These are phyloP conservation scores for Laticauda laticaudata DNA, from an alignment of 2,113 vertebrate genomes.

Conservation along the genomic window DNA sequence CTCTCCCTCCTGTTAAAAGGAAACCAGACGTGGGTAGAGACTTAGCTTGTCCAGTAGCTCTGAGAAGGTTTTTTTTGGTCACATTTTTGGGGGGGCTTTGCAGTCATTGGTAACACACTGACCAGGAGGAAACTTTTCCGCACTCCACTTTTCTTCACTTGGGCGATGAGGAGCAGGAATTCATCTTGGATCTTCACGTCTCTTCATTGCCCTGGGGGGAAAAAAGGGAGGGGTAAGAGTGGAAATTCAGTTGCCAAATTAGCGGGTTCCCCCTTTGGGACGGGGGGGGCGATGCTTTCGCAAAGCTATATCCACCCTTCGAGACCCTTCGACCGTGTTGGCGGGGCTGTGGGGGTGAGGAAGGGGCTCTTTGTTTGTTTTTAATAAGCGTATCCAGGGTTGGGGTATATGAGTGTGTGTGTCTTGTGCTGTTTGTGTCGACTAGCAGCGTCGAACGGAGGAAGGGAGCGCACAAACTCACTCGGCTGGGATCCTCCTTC, in stretches of 20 bases:
- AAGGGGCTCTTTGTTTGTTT: neutral
- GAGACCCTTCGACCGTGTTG: slow-evolving; percentile 67
- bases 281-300: neutral
- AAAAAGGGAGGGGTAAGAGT: neutral
- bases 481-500: no score
- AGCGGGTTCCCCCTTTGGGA: neutral
- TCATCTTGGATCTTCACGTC: slow-evolving; percentile 43
- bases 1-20: slow-evolving; percentile 25
- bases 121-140: slow-evolving; percentile 63
- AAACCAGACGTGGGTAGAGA: slow-evolving; percentile 73
- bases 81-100: slow-evolving; percentile 49
- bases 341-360: neutral
- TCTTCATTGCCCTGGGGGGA: neutral
- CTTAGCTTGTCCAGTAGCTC: slow-evolving; percentile 65
- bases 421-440: slow-evolving; percentile 10
- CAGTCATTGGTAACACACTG: slow-evolving; percentile 66
- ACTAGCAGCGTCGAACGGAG: no score
- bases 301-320: slow-evolving; percentile 39
- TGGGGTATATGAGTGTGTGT: neutral
- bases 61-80: slow-evolving; percentile 50
- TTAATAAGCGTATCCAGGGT: slow-evolving; percentile 52
- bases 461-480: slow-evolving; percentile 11
- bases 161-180: slow-evolving; percentile 53
- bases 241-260: neutral
- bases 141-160: neutral